A percentile compares a stretch with the other conserved stretches of the same genome.
Evolutionary conservation across 2,113 vertebrate genomes (phyloP).

Genomic region (Psittacus erithacus): DNA sequence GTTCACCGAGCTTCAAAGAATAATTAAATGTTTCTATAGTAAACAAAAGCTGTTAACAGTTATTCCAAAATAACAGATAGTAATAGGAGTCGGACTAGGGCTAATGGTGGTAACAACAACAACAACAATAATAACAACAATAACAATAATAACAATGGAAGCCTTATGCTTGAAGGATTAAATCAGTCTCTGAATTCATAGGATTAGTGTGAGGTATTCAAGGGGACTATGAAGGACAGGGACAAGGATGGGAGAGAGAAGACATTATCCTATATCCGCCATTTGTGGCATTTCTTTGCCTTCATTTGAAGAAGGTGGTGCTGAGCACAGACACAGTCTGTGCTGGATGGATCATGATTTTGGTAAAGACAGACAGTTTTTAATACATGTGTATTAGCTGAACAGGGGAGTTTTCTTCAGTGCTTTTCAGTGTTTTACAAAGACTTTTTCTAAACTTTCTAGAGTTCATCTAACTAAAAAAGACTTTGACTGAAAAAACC

Average conservation of each 20-base stretch:
- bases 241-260: background rate
- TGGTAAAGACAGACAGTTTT: background rate
- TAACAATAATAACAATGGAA: background rate
- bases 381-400: background rate
- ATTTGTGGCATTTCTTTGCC: background rate
- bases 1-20: background rate
- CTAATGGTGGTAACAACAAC: background rate
- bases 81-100: background rate
- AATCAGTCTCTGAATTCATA: background rate
- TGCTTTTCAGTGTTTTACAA: constrained; percentile 4
- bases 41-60: background rate
- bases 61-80: background rate
- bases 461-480: constrained; percentile 16
- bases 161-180: background rate
- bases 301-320: background rate
- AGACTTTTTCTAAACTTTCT: background rate
- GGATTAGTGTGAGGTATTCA: background rate
- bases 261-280: background rate
- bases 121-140: background rate
- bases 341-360: background rate
- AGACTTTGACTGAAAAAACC: background rate
- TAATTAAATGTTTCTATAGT: background rate
- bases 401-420: background rate
- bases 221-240: background rate
- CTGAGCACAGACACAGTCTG: background rate